phyloP scores from a whole-genome alignment of 2,113 vertebrate genomes.

The Laticauda colubrina region DNA sequence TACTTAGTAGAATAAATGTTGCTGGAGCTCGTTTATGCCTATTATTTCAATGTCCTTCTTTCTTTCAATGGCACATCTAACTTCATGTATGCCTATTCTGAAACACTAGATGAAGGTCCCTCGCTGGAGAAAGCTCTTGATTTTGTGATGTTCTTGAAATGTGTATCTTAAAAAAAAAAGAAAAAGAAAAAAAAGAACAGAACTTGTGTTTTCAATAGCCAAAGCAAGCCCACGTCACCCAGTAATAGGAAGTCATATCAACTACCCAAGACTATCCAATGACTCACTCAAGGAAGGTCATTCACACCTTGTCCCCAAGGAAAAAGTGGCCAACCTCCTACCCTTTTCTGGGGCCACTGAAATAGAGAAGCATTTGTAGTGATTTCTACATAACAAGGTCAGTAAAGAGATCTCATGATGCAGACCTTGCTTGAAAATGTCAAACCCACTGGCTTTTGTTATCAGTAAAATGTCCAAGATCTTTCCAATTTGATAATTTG shows the following conservation, averaged over 20 bases:
- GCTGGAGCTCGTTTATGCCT: not conserved
- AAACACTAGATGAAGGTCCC: not conserved
- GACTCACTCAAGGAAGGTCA: slow-evolving; percentile 59
- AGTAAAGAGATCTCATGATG: slow-evolving; percentile 32
- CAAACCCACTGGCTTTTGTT: slow-evolving; percentile 44
- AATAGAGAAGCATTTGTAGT: slow-evolving; percentile 53
- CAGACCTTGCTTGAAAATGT: slow-evolving; percentile 7
- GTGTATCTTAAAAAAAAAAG: slow-evolving; percentile 7
- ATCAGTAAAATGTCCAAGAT: not conserved
- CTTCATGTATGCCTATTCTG: not conserved
- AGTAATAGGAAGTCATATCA: slow-evolving; percentile 19
- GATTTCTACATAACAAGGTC: slow-evolving; percentile 41
- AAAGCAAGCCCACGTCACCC: slow-evolving; percentile 40
- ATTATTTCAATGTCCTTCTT: not conserved
- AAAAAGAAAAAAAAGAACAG: slow-evolving; percentile 41
- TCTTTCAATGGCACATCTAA: not conserved
- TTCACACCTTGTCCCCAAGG: slow-evolving; percentile 67
- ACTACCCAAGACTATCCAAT: slow-evolving; percentile 58
- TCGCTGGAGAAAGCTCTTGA: not conserved
- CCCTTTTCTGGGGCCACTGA: slow-evolving; percentile 27
- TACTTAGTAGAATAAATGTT: not conserved
- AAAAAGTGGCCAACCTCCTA: slow-evolving; percentile 41
- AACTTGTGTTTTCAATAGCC: slow-evolving; percentile 45
- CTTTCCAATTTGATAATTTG: slow-evolving; percentile 17
- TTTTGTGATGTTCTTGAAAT: slow-evolving; percentile 19